Percentiles rank a stretch among this genome's conserved stretches.
Evolutionary conservation across 92 coral and sea anemone genomes (phyloP).

Genomic region (Bergia sp.): DNA sequence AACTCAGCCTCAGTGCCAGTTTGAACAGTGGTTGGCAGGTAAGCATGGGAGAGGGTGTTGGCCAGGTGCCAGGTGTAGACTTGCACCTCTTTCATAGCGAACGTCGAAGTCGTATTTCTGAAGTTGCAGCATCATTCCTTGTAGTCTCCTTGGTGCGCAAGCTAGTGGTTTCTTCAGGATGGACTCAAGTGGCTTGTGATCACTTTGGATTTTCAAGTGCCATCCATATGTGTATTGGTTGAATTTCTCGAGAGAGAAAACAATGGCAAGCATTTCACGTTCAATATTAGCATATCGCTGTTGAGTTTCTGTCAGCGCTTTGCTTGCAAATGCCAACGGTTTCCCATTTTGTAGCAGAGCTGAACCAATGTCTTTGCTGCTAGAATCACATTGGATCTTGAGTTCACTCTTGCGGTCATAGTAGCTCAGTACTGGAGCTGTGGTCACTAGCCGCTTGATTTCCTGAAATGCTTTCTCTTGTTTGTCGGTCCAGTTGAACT

Average conservation of each 20-base stretch:
- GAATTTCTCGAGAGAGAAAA: slow-evolving; percentile 42
- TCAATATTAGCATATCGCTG: slow-evolving; percentile 36
- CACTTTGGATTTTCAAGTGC: neutral
- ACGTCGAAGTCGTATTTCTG: slow-evolving; percentile 18
- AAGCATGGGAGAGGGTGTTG: slow-evolving; percentile 19
- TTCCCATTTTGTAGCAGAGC: slow-evolving; percentile 29
- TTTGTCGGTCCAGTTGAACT: slow-evolving; percentile 37
- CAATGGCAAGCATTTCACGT: slow-evolving; percentile 27
- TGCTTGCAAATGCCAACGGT: slow-evolving; percentile 41
- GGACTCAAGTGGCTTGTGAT: slow-evolving; percentile 7
- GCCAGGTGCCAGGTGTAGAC: slow-evolving; percentile 36
- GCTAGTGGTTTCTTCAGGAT: slow-evolving; percentile 28
- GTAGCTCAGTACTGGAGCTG: slow-evolving; percentile 41
- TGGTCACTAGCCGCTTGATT: slow-evolving; percentile 42
- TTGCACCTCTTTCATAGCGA: slow-evolving; percentile 2
- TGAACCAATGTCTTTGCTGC: slow-evolving; percentile 37
- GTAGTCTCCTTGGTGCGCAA: slow-evolving; percentile 19
- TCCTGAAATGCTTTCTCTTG: slow-evolving; percentile 33
- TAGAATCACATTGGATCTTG: slow-evolving; percentile 38
- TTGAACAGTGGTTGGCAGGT: slow-evolving; percentile 14
- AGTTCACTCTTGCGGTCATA: slow-evolving; percentile 38
- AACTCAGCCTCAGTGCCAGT: slow-evolving; percentile 30
- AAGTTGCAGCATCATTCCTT: slow-evolving; percentile 26
- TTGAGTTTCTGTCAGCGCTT: slow-evolving; percentile 37
- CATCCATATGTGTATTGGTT: slow-evolving; percentile 42